Evolutionary conservation across 2,797 vertebrate species (phyloP), one percentile per base, ranked within the genome.

Genomic region (Dryobates pubescens): DNA sequence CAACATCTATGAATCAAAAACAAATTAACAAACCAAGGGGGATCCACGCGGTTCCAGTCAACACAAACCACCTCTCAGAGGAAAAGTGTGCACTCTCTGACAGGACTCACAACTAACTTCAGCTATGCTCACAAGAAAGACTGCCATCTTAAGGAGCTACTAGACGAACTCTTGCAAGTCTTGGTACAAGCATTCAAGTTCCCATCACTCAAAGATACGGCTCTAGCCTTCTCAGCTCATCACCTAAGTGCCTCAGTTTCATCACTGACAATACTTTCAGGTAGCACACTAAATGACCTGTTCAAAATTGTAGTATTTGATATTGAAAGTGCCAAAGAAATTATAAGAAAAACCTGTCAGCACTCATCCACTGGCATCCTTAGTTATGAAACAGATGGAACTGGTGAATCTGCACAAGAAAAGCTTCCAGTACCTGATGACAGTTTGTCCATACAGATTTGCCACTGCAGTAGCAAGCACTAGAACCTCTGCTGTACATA

Each of bases 201-300:
- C 4, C 7, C 9, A 19, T 27, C 47, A 56, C 41, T 57, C 8
- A 1, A 67, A 80, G 41, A 70, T 36, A 7, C 70, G n/a, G 5
- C 27, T 79, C 3, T 5, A 80, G 27, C 27, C 30, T 79, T 57
- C 51, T 58, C n/a, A n/a, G 23, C 45, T 89, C 24, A 62, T 34
- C 14, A 63, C 36, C 30, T 79, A 68, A 54, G 13, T 29, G 9
- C 3, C 17, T 26, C 38, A 45, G n/a, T 18, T 54, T 61, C 34
- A 76, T 51, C 72, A 62, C 0, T 9, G 2, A 7, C 30, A 63
- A 47, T 41, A 32, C 6, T n/a, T 22, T 19, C 3, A 4, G 1
- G 3, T 18, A 43, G 75, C 1, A 1, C 7, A 53, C 17, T 32
- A 59, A 77, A 17, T 2, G 1, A 56, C 26, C 32, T 7, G 1